A percentile compares a stretch with the other conserved stretches of the same genome.
Conservation (phyloP, 2,888 invertebrate genomes). For the Malacosoma neustria region DNA sequence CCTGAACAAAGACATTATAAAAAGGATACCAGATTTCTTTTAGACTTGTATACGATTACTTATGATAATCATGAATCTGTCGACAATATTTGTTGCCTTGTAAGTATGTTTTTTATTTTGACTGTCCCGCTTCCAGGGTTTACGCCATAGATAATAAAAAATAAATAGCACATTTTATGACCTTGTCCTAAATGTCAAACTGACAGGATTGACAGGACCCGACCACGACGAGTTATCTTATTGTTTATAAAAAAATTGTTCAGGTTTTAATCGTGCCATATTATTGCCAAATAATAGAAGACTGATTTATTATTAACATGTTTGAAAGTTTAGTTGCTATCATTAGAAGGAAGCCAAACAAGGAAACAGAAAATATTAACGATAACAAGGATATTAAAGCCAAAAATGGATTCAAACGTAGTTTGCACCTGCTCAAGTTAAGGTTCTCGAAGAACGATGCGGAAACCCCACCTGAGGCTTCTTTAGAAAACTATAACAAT, state of each 20-base stretch:
- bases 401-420: constrained; percentile 44
- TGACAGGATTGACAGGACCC: constrained; percentile 44
- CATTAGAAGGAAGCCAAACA: constrained; percentile 58
- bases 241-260: constrained; percentile 33
- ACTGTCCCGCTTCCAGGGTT: constrained; percentile 1
- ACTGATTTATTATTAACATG: constrained; percentile 65
- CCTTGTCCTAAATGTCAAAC: constrained; percentile 68
- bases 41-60: constrained; percentile 89
- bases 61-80: constrained; percentile 88
- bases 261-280: constrained; percentile 48
- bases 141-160: constrained; percentile 22
- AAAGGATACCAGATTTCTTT: constrained; percentile 88
- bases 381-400: constrained; percentile 31
- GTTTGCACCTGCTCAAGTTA: constrained; percentile 45
- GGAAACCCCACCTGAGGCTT: constrained; percentile 13
- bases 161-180: constrained; percentile 42
- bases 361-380: constrained; percentile 37
- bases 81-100: constrained; percentile 80
- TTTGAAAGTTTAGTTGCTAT: constrained; percentile 58
- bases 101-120: constrained; percentile 48
- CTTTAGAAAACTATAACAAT: constrained; percentile 42
- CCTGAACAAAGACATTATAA: constrained; percentile 85
- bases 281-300: constrained; percentile 51
- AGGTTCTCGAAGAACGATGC: constrained; percentile 41
- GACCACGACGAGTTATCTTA: constrained; percentile 21